Evolutionary conservation across 2,888 invertebrate genomes (phyloP).

Genomic region (Macrosoma leucophasiata): DNA sequence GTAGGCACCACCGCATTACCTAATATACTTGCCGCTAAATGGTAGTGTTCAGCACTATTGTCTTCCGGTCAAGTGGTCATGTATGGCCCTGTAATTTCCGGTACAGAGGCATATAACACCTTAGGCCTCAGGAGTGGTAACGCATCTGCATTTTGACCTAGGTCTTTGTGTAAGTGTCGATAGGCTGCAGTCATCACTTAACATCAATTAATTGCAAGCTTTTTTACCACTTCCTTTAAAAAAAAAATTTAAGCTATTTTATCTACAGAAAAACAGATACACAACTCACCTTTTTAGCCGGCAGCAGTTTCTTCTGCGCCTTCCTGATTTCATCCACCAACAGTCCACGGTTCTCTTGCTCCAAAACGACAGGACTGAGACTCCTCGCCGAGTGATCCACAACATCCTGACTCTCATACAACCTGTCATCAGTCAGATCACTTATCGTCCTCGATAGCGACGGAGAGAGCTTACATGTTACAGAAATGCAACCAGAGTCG

Average conservation of each 20-base stretch:
- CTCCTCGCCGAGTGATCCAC: conserved; percentile 45
- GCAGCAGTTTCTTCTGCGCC: conserved; percentile 34
- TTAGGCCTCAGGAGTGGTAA: too few species aligned
- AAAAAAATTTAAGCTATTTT: not conserved
- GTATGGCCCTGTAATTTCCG: too few species aligned
- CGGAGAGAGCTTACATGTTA: conserved; percentile 32
- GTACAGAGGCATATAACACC: too few species aligned
- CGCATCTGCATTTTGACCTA: too few species aligned
- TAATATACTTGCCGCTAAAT: too few species aligned
- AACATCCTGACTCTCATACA: conserved; percentile 51
- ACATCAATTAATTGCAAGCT: too few species aligned
- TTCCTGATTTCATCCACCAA: conserved; percentile 45
- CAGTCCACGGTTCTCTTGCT: conserved; percentile 30
- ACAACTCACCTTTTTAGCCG: conserved; percentile 50
- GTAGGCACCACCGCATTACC: too few species aligned
- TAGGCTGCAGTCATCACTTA: too few species aligned
- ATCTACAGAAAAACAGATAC: not conserved
- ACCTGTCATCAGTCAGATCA: conserved; percentile 55
- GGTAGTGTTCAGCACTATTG: too few species aligned
- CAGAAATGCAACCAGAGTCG: conserved; percentile 20
- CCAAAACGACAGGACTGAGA: conserved; percentile 16
- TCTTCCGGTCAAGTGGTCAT: too few species aligned
- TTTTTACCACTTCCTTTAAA: too few species aligned
- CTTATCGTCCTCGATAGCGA: conserved; percentile 49
- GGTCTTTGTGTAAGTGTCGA: too few species aligned